Base-by-base conservation (phyloP, 2,113 vertebrate species). In the Seriola quinqueradiata region DNA sequence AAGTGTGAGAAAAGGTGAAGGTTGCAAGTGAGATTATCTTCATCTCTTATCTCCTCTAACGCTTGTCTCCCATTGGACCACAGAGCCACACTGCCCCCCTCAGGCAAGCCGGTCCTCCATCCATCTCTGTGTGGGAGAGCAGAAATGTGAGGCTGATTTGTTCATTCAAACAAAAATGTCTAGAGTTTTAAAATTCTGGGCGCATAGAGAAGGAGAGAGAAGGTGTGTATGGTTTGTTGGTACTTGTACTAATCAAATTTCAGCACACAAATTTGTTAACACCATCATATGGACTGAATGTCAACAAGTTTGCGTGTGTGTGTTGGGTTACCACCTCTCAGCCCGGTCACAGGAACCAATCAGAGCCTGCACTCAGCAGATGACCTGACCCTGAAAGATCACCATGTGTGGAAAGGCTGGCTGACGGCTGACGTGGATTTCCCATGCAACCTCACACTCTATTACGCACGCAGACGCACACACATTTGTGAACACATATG, bases 81-180 rank as follows among this genome's bases (percentile, higher is more conserved):
- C 84, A 91, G 91, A 91, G 79, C 64, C 81, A 90, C 85, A 92
- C 92, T 92, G 93, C 91, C 91, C 92, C 84, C 93, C 66, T 78
- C 85, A 91, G 92, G 90, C 17, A 52, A 13, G 54, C 7, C 8
- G 8, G 4, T 32, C 61, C 59, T 65, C 57, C 42, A 70, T 55
- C 25, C 4, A 2, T 5, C 38, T 19, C 8, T 59, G 63, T 48
- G 64, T 52, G 60, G 38, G 48, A 57, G 5, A 58, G 16, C 4
- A 70, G 8, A 54, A 52, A 66, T 36, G 59, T n/a, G 34, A 7
- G 36, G 10, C 63, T 28, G 25, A n/a, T 34, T 34, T 63, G 34
- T 66, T 25, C 60, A 12, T 9, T 68, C 21, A 13, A 68, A 21
- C 19, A 68, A 58, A 75, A 57, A 36, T 17, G 8, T 42, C 4